phyloP scores from a whole-genome alignment of 2,888 invertebrate genomes.

The Smittia aterrima region DNA sequence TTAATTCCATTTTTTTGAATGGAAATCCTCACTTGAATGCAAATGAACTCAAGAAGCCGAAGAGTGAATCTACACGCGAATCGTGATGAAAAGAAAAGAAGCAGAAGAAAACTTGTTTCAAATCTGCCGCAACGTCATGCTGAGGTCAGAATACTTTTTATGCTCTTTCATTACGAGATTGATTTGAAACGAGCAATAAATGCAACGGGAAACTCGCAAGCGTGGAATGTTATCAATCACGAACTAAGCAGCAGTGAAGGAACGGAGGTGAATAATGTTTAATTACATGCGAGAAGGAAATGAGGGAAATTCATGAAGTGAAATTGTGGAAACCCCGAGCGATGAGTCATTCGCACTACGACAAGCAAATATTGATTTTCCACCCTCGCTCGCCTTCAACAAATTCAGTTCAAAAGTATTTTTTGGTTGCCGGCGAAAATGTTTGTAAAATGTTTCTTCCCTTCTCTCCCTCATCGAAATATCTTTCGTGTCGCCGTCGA shows the following conservation, averaged over 20 bases:
- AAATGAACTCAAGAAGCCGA: not conserved
- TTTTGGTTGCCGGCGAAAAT: constrained; percentile 29
- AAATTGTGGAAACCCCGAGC: not conserved
- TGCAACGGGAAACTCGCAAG: not conserved
- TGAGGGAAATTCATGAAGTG: not conserved
- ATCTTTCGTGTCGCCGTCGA: not conserved
- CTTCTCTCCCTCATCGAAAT: constrained; percentile 12
- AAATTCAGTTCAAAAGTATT: constrained; percentile 6
- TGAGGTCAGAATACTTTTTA: not conserved
- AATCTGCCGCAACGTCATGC: not conserved
- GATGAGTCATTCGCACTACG: constrained; percentile 30
- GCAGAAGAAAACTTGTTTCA: not conserved
- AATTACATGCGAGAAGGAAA: not conserved
- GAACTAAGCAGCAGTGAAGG: not conserved
- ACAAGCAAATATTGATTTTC: constrained; percentile 39
- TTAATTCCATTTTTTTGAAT: not conserved
- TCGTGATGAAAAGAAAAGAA: not conserved
- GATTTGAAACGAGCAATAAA: constrained; percentile 1
- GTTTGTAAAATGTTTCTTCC: constrained; percentile 32
- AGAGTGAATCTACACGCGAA: not conserved
- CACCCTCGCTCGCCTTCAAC: not conserved
- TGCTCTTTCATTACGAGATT: not conserved
- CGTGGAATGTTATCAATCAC: not conserved
- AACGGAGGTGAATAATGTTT: not conserved
- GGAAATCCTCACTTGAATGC: not conserved